A percentile compares a stretch with the other conserved stretches of the same genome.
Evolutionary conservation across 2,888 invertebrate genomes (phyloP).

Genomic region (Hipparchia semele): DNA sequence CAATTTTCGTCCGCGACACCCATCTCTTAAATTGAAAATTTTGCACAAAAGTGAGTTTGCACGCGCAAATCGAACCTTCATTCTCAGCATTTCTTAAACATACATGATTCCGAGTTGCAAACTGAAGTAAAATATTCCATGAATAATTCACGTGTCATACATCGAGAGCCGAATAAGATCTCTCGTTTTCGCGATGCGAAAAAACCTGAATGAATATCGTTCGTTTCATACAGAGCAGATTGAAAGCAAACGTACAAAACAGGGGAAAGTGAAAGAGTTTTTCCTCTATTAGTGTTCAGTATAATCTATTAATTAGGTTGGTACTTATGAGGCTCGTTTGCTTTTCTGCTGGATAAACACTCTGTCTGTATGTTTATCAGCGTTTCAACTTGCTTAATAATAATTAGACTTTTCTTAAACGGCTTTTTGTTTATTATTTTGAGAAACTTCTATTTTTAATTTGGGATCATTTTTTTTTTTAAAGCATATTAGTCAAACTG

Average conservation of each 20-base stretch:
- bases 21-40: background rate
- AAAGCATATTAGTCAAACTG: too few species aligned
- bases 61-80: conserved; percentile 50
- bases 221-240: conserved; percentile 8
- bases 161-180: conserved; percentile 57
- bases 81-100: conserved; percentile 58
- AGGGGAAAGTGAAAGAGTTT: background rate
- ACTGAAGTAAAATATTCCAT: conserved; percentile 71
- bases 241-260: conserved; percentile 6
- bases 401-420: too few species aligned
- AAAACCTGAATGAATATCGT: conserved; percentile 20
- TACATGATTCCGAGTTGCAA: conserved; percentile 61
- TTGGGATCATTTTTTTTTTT: too few species aligned
- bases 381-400: too few species aligned
- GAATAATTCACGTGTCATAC: conserved; percentile 75
- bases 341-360: too few species aligned
- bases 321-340: too few species aligned
- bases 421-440: too few species aligned
- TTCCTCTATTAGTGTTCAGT: background rate
- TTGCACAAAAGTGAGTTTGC: conserved; percentile 12
- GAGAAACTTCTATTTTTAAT: too few species aligned
- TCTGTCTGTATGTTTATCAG: too few species aligned
- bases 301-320: background rate
- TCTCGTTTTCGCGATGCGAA: conserved; percentile 19
- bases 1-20: background rate